These are phyloP conservation scores for Tenthredo amoena DNA, from an alignment of 2,888 invertebrate species.

Conservation along the genomic window DNA sequence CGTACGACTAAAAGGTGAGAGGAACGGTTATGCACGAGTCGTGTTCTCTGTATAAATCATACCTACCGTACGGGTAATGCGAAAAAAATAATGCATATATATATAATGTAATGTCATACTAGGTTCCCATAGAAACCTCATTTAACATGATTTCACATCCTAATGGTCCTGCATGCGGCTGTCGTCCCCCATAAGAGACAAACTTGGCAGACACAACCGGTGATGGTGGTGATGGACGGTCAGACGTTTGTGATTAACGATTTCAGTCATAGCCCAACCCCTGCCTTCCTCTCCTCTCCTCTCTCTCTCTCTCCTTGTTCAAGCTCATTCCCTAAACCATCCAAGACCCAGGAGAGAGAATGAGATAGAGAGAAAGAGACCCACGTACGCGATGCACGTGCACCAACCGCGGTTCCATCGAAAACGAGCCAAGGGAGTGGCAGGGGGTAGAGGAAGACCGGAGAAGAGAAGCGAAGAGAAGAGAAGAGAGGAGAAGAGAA, in stretches of 20 bases:
- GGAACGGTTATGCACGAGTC: not conserved
- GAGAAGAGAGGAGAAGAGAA: not conserved
- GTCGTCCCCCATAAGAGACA: slow-evolving; percentile 38
- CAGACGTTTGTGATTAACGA: slow-evolving; percentile 61
- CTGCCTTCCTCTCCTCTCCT: not conserved
- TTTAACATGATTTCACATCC: slow-evolving; percentile 19
- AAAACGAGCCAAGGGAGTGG: slow-evolving; percentile 43
- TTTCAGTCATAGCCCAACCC: slow-evolving; percentile 44
- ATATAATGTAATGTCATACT: not conserved
- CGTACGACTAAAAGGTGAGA: not conserved
- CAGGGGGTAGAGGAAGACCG: not conserved
- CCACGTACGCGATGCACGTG: slow-evolving; percentile 44
- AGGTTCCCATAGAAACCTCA: slow-evolving; percentile 41
- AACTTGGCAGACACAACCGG: slow-evolving; percentile 41
- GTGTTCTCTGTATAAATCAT: not conserved
- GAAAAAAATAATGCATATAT: not conserved
- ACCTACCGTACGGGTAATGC: not conserved
- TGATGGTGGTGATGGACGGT: slow-evolving; percentile 53
- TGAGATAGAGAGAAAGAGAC: slow-evolving; percentile 21
- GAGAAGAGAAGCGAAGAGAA: not conserved
- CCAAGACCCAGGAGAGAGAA: slow-evolving; percentile 32
- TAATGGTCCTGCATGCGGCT: slow-evolving; percentile 11
- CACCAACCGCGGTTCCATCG: slow-evolving; percentile 11
- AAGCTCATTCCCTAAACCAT: slow-evolving; percentile 17
- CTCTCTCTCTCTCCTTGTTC: slow-evolving; percentile 18